Percentiles rank a stretch among this genome's conserved stretches.
Conservation (phyloP, 2,888 invertebrate genomes). For the Nephrotoma guestfalica region DNA sequence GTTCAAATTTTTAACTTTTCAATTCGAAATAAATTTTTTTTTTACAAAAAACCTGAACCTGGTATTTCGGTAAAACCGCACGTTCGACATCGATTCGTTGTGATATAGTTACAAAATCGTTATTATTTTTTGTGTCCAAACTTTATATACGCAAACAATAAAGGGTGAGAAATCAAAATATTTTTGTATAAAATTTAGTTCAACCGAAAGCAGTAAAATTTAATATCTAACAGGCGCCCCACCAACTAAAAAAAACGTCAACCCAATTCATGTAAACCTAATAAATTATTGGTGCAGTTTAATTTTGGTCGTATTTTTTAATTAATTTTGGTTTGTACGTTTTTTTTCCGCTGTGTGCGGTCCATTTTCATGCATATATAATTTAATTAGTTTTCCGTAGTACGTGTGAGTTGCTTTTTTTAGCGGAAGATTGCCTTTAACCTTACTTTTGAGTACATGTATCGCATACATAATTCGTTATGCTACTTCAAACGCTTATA, state of each 20-base stretch:
- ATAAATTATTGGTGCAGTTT: not conserved
- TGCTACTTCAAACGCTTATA: not conserved
- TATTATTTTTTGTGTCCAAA: not conserved
- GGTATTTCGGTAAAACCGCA: not conserved
- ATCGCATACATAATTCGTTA: not conserved
- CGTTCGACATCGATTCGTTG: not conserved
- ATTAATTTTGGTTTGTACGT: not conserved
- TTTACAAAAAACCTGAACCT: not conserved
- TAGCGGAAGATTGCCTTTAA: not conserved
- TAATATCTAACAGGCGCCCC: not conserved
- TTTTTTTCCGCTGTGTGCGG: not conserved
- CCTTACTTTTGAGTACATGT: not conserved
- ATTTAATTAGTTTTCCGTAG: not conserved
- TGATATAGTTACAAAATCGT: not conserved
- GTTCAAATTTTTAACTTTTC: not conserved
- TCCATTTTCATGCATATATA: not conserved
- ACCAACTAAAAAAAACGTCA: not conserved
- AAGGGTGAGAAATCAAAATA: not conserved
- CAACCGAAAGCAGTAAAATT: not conserved
- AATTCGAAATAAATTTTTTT: not conserved
- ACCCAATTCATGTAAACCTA: not conserved
- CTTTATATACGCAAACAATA: not conserved
- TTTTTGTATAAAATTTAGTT: not conserved
- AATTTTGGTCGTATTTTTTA: not conserved
- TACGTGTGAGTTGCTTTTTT: not conserved